Conservation (phyloP, 2,113 vertebrate species). For the Tachysurus vachellii region DNA sequence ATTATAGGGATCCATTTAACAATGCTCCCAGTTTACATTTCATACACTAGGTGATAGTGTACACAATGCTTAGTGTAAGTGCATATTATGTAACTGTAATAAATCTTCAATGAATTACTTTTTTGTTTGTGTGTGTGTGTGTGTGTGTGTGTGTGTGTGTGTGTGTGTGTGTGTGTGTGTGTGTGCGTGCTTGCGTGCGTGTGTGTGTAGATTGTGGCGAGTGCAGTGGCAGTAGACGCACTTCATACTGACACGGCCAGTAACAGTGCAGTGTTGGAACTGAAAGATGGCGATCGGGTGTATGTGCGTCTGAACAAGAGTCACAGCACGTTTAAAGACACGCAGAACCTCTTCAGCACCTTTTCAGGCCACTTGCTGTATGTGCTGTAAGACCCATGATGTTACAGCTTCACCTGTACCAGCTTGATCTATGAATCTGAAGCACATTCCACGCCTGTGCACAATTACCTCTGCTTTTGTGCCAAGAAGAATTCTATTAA, state of each 20-base stretch:
- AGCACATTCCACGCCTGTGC: neutral
- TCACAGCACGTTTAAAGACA: conserved; percentile 24
- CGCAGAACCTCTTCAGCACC: conserved; percentile 44
- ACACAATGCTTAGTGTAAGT: no score
- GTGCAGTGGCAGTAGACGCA: conserved; percentile 47
- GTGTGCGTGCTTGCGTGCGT: neutral
- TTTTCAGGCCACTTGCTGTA: conserved; percentile 52
- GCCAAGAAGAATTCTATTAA: neutral
- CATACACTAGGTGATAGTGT: no score
- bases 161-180: neutral
- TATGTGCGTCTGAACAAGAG: conserved; percentile 42
- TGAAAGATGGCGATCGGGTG: conserved; percentile 42
- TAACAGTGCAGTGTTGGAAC: conserved; percentile 44
- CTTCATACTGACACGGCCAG: conserved; percentile 49
- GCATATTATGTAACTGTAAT: no score
- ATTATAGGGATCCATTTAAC: no score
- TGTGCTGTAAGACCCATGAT: conserved; percentile 30
- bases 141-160: conserved; percentile 20
- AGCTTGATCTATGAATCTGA: neutral
- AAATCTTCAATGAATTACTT: no score
- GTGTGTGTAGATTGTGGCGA: conserved; percentile 46
- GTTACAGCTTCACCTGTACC: neutral
- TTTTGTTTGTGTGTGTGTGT: neutral
- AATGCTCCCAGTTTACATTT: no score
- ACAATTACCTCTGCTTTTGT: neutral